Conservation (phyloP, 2,797 vertebrate genomes). For the Siniperca obscura region DNA sequence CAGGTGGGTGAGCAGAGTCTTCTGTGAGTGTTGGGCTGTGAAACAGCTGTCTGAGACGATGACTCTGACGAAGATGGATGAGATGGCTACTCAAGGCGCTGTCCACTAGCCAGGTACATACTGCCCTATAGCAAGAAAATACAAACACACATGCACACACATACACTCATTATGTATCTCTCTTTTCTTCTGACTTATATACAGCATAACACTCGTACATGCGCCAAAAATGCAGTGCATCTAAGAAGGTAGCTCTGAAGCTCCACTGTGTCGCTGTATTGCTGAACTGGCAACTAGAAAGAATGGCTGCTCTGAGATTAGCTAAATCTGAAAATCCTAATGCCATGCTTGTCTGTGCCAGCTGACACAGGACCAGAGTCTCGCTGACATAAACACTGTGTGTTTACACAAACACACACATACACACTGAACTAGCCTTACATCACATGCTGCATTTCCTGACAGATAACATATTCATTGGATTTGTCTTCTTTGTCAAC, state of each 20-base stretch:
- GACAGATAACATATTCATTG: constrained; percentile 60
- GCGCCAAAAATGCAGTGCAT: constrained; percentile 19
- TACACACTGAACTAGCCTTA: constrained; percentile 22
- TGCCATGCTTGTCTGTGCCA: constrained; percentile 63
- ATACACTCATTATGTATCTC: constrained; percentile 6
- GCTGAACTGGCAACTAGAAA: constrained; percentile 57
- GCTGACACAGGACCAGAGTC: constrained; percentile 68
- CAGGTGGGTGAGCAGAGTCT: constrained; percentile 67
- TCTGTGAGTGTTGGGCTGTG: constrained; percentile 76
- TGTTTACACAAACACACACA: constrained; percentile 27
- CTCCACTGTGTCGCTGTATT: constrained; percentile 21
- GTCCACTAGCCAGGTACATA: constrained; percentile 64
- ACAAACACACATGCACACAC: constrained; percentile 17
- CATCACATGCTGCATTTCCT: constrained; percentile 36
- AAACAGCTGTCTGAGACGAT: constrained; percentile 83
- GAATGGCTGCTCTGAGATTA: constrained; percentile 66
- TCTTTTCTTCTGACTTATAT: not conserved
- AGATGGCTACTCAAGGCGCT: constrained; percentile 68
- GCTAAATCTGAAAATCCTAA: constrained; percentile 77
- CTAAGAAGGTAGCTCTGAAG: constrained; percentile 30
- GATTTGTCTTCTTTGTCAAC: constrained; percentile 47
- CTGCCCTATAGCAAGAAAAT: constrained; percentile 42
- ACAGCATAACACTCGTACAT: not conserved
- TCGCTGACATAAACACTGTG: constrained; percentile 56
- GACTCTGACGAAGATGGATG: constrained; percentile 85